Evolutionary conservation across 2,888 invertebrate species (phyloP).

Genomic region (Chrysopilus asiliformis): DNA sequence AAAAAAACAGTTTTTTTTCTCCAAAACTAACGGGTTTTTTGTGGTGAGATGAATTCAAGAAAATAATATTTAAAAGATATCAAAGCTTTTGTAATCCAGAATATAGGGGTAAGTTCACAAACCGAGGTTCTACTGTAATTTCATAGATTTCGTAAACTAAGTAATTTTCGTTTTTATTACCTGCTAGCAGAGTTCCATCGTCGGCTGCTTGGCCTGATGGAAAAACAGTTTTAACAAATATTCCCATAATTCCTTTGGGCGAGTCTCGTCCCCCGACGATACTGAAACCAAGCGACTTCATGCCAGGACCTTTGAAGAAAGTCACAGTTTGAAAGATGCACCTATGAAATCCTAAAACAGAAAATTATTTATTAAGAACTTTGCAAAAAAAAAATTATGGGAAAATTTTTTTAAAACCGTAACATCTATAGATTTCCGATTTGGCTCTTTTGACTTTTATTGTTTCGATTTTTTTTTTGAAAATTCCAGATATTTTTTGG

Average conservation of each 20-base stretch:
- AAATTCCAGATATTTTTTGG: too few species aligned
- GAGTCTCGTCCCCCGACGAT: constrained; percentile 83
- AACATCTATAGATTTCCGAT: neutral
- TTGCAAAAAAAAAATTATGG: neutral
- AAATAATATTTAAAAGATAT: too few species aligned
- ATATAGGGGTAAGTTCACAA: too few species aligned
- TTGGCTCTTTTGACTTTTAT: too few species aligned
- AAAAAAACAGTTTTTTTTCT: too few species aligned
- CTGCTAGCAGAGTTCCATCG: constrained; percentile 70
- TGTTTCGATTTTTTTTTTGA: too few species aligned
- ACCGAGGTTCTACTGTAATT: too few species aligned
- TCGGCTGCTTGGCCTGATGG: constrained; percentile 76
- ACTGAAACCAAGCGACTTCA: constrained; percentile 78
- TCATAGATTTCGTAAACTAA: too few species aligned
- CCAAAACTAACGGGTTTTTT: too few species aligned
- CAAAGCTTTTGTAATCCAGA: too few species aligned
- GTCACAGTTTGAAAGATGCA: constrained; percentile 36
- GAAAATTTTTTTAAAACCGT: neutral
- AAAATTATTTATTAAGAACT: neutral
- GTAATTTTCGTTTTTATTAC: too few species aligned
- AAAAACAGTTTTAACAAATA: constrained; percentile 80
- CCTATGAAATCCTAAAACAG: constrained; percentile 13
- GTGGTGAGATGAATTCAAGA: too few species aligned
- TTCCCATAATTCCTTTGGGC: constrained; percentile 76
- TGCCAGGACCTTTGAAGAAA: constrained; percentile 70